phyloP scores from a whole-genome alignment of 1,140 invertebrate species.

The Gonioctena quinquepunctata region DNA sequence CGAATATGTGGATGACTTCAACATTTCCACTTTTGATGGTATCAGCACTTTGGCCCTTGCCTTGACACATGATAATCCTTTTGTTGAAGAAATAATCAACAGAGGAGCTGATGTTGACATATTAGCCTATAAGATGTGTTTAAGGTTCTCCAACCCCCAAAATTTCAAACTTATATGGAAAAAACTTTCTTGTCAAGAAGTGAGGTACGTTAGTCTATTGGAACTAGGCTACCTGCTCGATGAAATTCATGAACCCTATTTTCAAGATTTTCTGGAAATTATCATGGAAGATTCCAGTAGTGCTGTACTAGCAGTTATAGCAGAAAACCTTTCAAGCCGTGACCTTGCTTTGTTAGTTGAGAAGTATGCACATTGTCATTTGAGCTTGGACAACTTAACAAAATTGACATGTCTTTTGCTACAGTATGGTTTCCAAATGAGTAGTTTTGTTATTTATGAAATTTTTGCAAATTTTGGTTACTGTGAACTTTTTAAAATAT shows the following conservation, averaged over 20 bases:
- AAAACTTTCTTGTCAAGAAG: slow-evolving; percentile 11
- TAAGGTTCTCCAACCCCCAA: slow-evolving; percentile 6
- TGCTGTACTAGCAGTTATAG: neutral
- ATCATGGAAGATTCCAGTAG: slow-evolving; percentile 16
- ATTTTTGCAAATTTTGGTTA: slow-evolving; percentile 16
- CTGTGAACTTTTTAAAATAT: slow-evolving; percentile 19
- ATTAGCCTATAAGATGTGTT: slow-evolving; percentile 13
- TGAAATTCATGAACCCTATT: neutral
- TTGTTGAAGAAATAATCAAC: slow-evolving; percentile 27
- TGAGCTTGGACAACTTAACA: neutral
- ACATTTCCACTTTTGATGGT: slow-evolving; percentile 13
- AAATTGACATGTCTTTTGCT: slow-evolving; percentile 21
- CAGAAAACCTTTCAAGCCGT: neutral
- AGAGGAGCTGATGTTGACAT: slow-evolving; percentile 28
- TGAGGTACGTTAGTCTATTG: neutral
- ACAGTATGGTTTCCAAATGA: slow-evolving; percentile 5
- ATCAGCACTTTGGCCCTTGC: slow-evolving; percentile 23
- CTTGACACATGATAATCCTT: slow-evolving; percentile 9
- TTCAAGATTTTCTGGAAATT: slow-evolving; percentile 9
- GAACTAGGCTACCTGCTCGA: neutral
- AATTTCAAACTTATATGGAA: slow-evolving; percentile 31
- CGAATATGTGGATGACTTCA: slow-evolving; percentile 32
- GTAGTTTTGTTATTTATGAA: slow-evolving; percentile 1
- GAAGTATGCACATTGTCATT: neutral
- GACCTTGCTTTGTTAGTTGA: neutral